These are phyloP conservation scores for Tyto alba DNA, from an alignment of 2,113 vertebrate genomes.

Conservation along the genomic window DNA sequence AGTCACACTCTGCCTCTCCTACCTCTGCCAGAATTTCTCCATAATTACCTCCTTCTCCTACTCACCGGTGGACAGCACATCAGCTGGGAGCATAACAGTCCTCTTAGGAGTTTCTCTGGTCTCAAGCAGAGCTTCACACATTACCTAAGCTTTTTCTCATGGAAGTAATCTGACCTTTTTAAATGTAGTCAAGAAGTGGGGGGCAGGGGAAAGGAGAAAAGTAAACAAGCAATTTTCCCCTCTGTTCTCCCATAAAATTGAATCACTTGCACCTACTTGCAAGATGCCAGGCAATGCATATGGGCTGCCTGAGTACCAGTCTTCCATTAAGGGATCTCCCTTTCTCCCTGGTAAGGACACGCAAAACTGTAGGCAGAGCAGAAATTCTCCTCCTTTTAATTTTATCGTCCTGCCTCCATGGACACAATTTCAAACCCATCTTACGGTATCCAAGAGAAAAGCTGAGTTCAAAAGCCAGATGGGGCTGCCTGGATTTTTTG, in stretches of 20 bases:
- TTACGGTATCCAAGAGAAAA: background rate
- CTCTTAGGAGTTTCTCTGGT: background rate
- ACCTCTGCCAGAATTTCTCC: background rate
- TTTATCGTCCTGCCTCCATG: background rate
- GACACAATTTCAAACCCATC: background rate
- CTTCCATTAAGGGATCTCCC: background rate
- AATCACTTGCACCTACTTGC: background rate
- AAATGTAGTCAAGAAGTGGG: background rate
- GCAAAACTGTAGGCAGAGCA: background rate
- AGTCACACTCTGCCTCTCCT: background rate
- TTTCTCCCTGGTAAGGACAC: background rate
- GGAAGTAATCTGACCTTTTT: background rate
- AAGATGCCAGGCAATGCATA: background rate
- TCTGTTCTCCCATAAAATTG: background rate
- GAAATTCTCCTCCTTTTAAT: background rate
- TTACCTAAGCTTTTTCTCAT: background rate
- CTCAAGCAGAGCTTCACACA: background rate
- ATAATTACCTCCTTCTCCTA: background rate
- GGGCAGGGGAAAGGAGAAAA: background rate
- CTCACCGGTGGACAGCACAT: background rate
- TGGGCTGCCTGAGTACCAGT: background rate
- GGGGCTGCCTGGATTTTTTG: background rate
- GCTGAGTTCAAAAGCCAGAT: slow-evolving; percentile 7
- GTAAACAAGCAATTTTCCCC: background rate
- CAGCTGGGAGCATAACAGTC: background rate